phyloP scores from a whole-genome alignment of 2,113 vertebrate genomes.

The Ivindomyrus marchei region DNA sequence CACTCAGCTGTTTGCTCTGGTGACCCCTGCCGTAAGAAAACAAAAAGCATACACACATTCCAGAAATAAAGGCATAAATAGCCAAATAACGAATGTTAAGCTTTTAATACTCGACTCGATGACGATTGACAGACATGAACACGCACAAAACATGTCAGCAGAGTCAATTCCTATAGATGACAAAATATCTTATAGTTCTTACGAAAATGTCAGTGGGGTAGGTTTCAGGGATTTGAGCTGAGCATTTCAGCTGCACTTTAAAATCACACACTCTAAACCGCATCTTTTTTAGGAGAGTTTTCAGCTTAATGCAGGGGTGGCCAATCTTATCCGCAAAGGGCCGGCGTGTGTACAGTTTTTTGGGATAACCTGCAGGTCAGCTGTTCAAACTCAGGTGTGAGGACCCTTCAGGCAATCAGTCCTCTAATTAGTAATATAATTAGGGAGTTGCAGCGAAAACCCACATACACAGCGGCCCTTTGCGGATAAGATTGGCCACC shows the following conservation, averaged over 20 bases:
- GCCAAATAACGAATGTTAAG: neutral
- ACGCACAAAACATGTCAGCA: neutral
- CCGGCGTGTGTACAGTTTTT: too few species aligned
- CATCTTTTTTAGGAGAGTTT: neutral
- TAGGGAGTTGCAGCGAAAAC: too few species aligned
- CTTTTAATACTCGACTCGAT: neutral
- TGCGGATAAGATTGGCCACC: too few species aligned
- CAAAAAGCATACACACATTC: neutral
- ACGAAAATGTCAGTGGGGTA: neutral
- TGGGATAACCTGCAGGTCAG: too few species aligned
- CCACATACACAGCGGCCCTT: too few species aligned
- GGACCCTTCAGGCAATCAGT: too few species aligned
- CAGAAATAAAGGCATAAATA: neutral
- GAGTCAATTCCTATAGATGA: neutral
- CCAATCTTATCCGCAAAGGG: too few species aligned
- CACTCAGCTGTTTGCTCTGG: neutral
- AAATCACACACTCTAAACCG: neutral
- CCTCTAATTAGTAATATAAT: too few species aligned
- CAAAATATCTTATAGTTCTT: neutral
- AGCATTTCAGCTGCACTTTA: neutral
- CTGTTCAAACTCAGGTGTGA: too few species aligned
- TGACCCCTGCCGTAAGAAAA: neutral
- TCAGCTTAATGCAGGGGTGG: neutral
- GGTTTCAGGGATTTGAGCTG: neutral
- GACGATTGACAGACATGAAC: neutral